Percentiles rank a stretch among this genome's conserved stretches.
phyloP scores from a whole-genome alignment of 2,113 vertebrate species.

The Sinocyclocheilus anophthalmus region DNA sequence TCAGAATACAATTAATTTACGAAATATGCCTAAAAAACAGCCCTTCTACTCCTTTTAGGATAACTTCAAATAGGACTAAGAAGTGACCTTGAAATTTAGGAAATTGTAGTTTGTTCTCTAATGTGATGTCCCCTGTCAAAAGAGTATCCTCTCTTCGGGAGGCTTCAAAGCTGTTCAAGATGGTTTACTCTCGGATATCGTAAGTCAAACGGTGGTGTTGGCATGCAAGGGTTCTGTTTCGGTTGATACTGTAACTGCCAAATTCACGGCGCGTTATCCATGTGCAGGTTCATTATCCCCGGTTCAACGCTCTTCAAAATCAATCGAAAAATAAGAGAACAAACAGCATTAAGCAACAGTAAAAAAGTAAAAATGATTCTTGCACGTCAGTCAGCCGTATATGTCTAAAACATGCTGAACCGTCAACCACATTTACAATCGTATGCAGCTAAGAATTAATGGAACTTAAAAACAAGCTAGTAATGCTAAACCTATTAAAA shows the following conservation, averaged over 20 bases:
- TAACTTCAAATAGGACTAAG: no score
- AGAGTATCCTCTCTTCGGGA: constrained; percentile 83
- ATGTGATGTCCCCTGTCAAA: background rate
- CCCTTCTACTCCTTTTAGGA: no score
- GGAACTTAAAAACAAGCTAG: background rate
- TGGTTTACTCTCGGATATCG: constrained; percentile 96
- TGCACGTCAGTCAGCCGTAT: no score
- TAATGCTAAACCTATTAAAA: background rate
- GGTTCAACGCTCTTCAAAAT: no score
- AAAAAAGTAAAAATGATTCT: no score
- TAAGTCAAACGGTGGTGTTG: constrained; percentile 97
- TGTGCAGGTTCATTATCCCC: constrained; percentile 90
- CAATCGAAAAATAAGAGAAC: constrained; percentile 5
- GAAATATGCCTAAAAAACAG: no score
- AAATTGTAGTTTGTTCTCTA: no score
- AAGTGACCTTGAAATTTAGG: no score
- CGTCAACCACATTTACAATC: background rate
- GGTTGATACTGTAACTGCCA: constrained; percentile 96
- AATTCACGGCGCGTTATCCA: constrained; percentile 98
- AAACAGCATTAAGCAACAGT: background rate
- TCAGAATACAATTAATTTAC: no score
- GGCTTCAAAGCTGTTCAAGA: constrained; percentile 97
- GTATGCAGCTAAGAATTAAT: background rate
- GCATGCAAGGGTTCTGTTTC: constrained; percentile 94
- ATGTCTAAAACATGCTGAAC: no score